Conservation (phyloP, 2,888 invertebrate species). For the Apoda limacodes region DNA sequence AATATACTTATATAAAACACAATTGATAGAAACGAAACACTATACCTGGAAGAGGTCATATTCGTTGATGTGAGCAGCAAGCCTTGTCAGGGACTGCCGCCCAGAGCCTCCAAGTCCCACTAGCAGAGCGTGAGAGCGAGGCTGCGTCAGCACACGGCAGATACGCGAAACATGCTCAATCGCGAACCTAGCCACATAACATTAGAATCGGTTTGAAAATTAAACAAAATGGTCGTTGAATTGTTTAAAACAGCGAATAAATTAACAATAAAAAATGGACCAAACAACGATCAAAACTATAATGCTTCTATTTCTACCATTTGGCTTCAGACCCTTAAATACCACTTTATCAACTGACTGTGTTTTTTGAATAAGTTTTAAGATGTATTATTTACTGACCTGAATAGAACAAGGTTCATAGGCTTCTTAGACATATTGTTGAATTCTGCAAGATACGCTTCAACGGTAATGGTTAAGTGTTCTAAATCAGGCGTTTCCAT, state of each 20-base stretch:
- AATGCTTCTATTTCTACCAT: too few species aligned
- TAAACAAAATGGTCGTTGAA: too few species aligned
- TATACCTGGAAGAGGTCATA: slow-evolving; percentile 85
- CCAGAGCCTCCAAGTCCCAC: slow-evolving; percentile 96
- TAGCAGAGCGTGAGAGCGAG: slow-evolving; percentile 88
- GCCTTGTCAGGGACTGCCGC: slow-evolving; percentile 88
- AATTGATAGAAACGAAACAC: too few species aligned
- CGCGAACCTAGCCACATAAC: slow-evolving; percentile 85
- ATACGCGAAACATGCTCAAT: slow-evolving; percentile 94
- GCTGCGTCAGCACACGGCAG: slow-evolving; percentile 91
- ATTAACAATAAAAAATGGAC: too few species aligned
- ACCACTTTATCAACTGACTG: too few species aligned
- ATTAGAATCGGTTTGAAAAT: too few species aligned
- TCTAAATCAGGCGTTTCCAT: slow-evolving; percentile 89
- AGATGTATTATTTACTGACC: too few species aligned
- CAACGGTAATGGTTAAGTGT: slow-evolving; percentile 83
- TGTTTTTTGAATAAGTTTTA: too few species aligned
- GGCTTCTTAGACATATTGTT: slow-evolving; percentile 97
- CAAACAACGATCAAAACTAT: too few species aligned
- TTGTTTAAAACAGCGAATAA: too few species aligned
- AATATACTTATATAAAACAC: too few species aligned
- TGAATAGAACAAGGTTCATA: slow-evolving; percentile 93
- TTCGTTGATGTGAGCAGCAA: slow-evolving; percentile 94
- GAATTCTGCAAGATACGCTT: slow-evolving; percentile 89
- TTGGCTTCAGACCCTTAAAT: too few species aligned